phyloP scores from a whole-genome alignment of 2,113 vertebrate genomes.

The Pachyramphus minor region DNA sequence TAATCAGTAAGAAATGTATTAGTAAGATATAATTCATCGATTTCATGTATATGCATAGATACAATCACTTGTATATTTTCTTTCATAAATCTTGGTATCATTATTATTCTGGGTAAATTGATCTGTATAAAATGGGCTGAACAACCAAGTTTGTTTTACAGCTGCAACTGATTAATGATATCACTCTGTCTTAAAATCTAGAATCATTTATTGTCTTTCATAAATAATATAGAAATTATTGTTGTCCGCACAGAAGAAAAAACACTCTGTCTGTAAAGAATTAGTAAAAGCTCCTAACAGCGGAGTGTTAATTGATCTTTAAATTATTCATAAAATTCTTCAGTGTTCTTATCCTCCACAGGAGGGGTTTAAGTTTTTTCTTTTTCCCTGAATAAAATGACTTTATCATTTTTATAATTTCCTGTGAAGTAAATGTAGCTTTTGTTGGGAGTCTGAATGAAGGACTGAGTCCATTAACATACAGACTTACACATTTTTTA shows the following conservation, averaged over 20 bases:
- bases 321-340: conserved; percentile 48
- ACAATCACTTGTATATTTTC: neutral
- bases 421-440: neutral
- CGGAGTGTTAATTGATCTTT: conserved; percentile 33
- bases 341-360: neutral
- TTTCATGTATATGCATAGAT: neutral
- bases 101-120: neutral
- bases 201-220: neutral
- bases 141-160: neutral
- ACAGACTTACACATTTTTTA: neutral
- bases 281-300: conserved; percentile 23
- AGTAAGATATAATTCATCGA: neutral
- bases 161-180: neutral
- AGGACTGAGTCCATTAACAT: neutral
- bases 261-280: neutral
- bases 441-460: neutral
- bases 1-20: no score
- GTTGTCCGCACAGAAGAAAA: neutral
- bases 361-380: neutral
- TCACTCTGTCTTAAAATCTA: neutral
- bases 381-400: neutral
- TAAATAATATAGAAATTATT: conserved; percentile 37
- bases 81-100: neutral
- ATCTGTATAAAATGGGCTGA: neutral
- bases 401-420: neutral